Base-by-base conservation (phyloP, 1,140 invertebrate genomes). In the Euwallacea fornicatus region DNA sequence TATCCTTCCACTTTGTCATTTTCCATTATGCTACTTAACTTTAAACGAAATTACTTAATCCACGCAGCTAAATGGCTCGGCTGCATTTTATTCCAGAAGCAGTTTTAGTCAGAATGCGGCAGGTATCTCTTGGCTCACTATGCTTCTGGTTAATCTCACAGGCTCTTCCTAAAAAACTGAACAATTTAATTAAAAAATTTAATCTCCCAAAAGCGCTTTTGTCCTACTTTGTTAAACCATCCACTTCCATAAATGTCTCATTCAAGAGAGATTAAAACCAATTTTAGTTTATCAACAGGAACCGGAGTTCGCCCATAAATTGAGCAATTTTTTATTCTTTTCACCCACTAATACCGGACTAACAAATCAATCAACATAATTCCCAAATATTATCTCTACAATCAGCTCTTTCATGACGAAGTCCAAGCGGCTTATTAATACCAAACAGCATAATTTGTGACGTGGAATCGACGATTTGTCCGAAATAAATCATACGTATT, bases 161-260 rank as follows among this genome's bases (percentile, higher is more conserved):
- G 44, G 44, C 21, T 6, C 42, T 42, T 13, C 43, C 44, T 53
- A 65, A 65, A 65, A 65, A 65, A 65, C 33, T 54, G 62, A 65
- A 65, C 62, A 65, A 65, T 65, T 65, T 65, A 65, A 65, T 65
- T 65, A 65, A 65, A 65, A 65, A 65, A 53, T 65, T 65, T 65
- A 65, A 65, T 65, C 62, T 42, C 62, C 53, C 62, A 65, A 65
- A 65, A 66, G 55, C 55, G 53, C 15, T 21, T 58, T 58, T 66
- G 65, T 58, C 43, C 56, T 56, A 66, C 65, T 66, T 58, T 66
- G 56, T 66, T 58, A 66, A 66, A 56, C 56, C 42, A 66, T 58
- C 42, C 11, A 53, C 50, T n/a, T 8, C 50, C 11, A n/a, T 53
- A 53, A 53, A 11, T 15, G 11, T 11, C 15, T 53, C 15, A 6